phyloP scores from a whole-genome alignment of 2,797 vertebrate genomes.

The Discoglossus pictus region DNA sequence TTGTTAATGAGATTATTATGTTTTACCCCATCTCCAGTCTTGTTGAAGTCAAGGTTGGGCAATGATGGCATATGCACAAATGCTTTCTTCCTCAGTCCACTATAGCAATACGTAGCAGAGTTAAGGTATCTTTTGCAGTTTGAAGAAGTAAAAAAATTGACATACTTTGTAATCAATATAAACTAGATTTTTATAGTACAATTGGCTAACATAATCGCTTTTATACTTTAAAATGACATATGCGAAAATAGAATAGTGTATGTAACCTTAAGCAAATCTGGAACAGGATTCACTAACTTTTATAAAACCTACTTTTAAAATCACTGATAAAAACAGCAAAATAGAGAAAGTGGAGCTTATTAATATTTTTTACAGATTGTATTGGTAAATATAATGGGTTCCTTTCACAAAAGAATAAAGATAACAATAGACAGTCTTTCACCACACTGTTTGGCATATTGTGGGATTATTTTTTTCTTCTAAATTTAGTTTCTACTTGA shows the following conservation, averaged over 20 bases:
- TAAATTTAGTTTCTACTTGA: constrained; percentile 79
- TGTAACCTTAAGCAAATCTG: too few relatives aligned
- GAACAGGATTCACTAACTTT: too few relatives aligned
- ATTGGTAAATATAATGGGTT: too few relatives aligned
- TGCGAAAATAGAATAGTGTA: too few relatives aligned
- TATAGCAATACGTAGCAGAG: constrained; percentile 92
- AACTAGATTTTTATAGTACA: too few relatives aligned
- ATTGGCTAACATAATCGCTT: too few relatives aligned
- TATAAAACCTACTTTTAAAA: too few relatives aligned
- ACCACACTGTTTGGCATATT: constrained; percentile 54
- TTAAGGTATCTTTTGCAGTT: constrained; percentile 74
- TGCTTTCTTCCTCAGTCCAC: constrained; percentile 95
- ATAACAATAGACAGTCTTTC: constrained; percentile 60
- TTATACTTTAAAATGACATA: too few relatives aligned
- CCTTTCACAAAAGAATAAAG: constrained; percentile 26
- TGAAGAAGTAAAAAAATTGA: too few relatives aligned
- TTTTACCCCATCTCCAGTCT: constrained; percentile 89
- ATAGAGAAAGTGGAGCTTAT: too few relatives aligned
- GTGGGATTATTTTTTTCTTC: constrained; percentile 71
- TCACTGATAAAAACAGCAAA: not conserved
- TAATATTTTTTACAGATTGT: too few relatives aligned
- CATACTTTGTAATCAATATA: too few relatives aligned
- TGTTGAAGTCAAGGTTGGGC: constrained; percentile 91
- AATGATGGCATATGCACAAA: constrained; percentile 96
- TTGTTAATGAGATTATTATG: constrained; percentile 20